Evolutionary conservation across 2,113 vertebrate genomes (phyloP).

Genomic region (Accipiter cooperii): DNA sequence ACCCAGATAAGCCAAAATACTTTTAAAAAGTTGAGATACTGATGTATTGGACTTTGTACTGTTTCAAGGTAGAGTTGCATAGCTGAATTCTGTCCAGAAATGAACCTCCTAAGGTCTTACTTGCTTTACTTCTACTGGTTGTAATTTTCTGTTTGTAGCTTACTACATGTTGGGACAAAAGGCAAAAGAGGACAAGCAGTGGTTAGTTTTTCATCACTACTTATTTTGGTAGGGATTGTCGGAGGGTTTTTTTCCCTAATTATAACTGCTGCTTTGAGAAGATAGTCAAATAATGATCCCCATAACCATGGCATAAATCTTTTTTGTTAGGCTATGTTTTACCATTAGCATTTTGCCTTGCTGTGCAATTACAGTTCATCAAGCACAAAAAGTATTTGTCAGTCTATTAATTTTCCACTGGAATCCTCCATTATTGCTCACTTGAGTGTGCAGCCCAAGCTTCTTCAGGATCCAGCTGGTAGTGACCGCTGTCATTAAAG

Average conservation of each 20-base stretch:
- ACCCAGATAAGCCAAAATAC: not conserved
- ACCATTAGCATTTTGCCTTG: slow-evolving; percentile 33
- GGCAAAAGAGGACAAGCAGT: not conserved
- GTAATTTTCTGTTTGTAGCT: not conserved
- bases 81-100: not conserved
- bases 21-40: not conserved
- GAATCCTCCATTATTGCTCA: slow-evolving; percentile 50
- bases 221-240: not conserved
- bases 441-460: not conserved
- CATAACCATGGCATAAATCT: slow-evolving; percentile 27
- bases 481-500: not conserved
- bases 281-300: slow-evolving; percentile 7
- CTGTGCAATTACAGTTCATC: slow-evolving; percentile 55
- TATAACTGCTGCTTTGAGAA: slow-evolving; percentile 10
- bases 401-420: slow-evolving; percentile 54
- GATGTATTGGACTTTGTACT: not conserved
- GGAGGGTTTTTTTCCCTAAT: rapidly evolving
- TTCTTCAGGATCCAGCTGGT: slow-evolving; percentile 19
- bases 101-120: not conserved
- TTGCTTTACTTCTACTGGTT: not conserved
- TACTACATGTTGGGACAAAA: not conserved
- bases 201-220: not conserved
- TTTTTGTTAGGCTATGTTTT: slow-evolving; percentile 12
- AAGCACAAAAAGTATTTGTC: slow-evolving; percentile 41
- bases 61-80: not conserved